Percentiles rank a stretch among this genome's conserved stretches.
phyloP scores from a whole-genome alignment of 2,113 vertebrate species.

The Callospermophilus lateralis region DNA sequence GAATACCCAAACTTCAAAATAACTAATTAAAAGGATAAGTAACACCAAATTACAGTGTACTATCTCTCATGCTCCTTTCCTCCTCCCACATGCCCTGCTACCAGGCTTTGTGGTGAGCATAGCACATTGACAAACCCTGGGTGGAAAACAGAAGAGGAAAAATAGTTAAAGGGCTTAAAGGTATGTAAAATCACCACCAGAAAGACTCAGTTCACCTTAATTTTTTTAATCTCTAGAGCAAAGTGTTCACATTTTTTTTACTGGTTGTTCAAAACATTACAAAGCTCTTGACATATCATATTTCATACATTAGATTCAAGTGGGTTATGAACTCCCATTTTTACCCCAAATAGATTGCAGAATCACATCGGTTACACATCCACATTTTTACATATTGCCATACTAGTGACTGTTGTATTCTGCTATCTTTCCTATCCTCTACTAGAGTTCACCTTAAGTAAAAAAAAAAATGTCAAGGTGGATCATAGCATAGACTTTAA shows the following conservation, averaged over 20 bases:
- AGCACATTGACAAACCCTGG: not conserved
- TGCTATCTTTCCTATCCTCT: too few species aligned
- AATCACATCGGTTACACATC: too few species aligned
- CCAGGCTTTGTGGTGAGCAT: not conserved
- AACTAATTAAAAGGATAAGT: conserved; percentile 36
- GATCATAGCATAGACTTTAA: not conserved
- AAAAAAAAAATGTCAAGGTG: not conserved
- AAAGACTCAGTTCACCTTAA: not conserved
- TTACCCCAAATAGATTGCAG: too few species aligned
- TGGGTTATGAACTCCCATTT: too few species aligned
- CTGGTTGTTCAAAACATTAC: too few species aligned
- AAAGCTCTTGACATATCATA: too few species aligned
- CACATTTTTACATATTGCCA: too few species aligned
- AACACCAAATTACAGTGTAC: not conserved
- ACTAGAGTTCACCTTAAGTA: too few species aligned
- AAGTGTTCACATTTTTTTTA: too few species aligned
- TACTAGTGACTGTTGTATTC: too few species aligned
- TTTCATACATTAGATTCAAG: too few species aligned
- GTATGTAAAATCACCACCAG: not conserved
- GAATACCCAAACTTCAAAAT: conserved; percentile 34
- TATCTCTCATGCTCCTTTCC: not conserved
- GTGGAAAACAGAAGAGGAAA: not conserved
- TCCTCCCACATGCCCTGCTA: not conserved
- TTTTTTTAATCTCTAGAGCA: too few species aligned
- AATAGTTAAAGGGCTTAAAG: not conserved